Percentiles rank a stretch among this genome's conserved stretches.
Conservation (phyloP, 2,797 vertebrate species). For the Onychomys torridus region DNA sequence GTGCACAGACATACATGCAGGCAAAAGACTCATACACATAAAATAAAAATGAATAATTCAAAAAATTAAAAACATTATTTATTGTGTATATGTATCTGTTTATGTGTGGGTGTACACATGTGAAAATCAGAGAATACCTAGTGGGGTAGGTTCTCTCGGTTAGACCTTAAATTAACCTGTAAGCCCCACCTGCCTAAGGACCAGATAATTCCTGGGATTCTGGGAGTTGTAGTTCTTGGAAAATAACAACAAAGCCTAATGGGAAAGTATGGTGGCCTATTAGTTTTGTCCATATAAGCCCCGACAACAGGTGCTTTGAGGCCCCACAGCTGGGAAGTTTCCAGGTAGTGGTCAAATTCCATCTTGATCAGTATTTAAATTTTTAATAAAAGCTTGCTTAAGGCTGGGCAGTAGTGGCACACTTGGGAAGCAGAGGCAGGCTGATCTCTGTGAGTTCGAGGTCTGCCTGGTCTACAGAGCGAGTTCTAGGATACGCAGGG, state of each 20-base stretch:
- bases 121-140: neutral
- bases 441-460: no score
- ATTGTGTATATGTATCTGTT: neutral
- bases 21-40: no score
- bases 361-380: neutral
- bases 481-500: no score
- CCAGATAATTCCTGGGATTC: neutral
- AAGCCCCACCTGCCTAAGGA: neutral
- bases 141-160: neutral
- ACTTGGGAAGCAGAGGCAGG: no score
- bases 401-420: no score
- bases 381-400: neutral
- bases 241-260: no score
- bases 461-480: no score
- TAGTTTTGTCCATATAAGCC: no score
- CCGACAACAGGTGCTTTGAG: no score
- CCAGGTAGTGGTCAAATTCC: neutral
- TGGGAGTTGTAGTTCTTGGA: no score
- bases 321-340: neutral
- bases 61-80: neutral
- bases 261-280: no score
- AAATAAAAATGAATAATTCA: neutral
- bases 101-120: neutral
- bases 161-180: neutral
- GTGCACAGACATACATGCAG: no score